Evolutionary conservation across 1,140 invertebrate species (phyloP).

Genomic region (Charaxes varanes): DNA sequence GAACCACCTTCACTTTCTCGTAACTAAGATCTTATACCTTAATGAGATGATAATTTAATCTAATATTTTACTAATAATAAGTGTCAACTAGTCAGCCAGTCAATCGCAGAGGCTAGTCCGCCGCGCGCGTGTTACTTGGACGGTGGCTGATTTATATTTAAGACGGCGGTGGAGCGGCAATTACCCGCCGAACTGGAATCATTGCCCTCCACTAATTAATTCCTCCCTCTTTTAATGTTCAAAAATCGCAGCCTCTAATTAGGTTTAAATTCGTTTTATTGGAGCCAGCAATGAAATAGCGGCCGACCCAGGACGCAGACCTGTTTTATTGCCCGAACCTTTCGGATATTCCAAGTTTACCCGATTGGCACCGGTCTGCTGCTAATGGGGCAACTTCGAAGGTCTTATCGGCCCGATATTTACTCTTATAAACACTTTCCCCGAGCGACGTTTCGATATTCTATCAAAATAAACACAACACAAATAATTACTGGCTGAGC

Average conservation of each 20-base stretch:
- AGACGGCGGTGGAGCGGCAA: conserved; percentile 44
- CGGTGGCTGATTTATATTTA: conserved; percentile 43
- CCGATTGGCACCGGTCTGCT: conserved; percentile 20
- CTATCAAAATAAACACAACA: too few species aligned
- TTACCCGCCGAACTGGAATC: conserved; percentile 64
- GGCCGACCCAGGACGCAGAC: conserved; percentile 36
- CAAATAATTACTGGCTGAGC: too few species aligned
- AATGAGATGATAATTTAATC: too few species aligned
- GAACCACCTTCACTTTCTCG: too few species aligned
- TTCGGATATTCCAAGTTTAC: conserved; percentile 35
- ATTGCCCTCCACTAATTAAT: conserved; percentile 70
- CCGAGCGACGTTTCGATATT: too few species aligned
- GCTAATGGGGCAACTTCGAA: conserved; percentile 19
- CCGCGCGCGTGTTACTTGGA: not conserved
- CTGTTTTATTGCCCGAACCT: conserved; percentile 47
- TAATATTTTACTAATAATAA: too few species aligned
- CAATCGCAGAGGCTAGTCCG: not conserved
- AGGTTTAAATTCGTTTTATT: conserved; percentile 73
- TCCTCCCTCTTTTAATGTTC: conserved; percentile 71
- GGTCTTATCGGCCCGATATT: conserved; percentile 14
- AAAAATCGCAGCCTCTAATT: conserved; percentile 71
- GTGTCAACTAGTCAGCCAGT: too few species aligned
- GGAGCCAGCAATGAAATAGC: conserved; percentile 59
- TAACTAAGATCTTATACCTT: too few species aligned
- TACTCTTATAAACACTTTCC: conserved; percentile 5